Evolutionary conservation across 2,888 invertebrate species (phyloP).

Genomic region (Alitta virens): DNA sequence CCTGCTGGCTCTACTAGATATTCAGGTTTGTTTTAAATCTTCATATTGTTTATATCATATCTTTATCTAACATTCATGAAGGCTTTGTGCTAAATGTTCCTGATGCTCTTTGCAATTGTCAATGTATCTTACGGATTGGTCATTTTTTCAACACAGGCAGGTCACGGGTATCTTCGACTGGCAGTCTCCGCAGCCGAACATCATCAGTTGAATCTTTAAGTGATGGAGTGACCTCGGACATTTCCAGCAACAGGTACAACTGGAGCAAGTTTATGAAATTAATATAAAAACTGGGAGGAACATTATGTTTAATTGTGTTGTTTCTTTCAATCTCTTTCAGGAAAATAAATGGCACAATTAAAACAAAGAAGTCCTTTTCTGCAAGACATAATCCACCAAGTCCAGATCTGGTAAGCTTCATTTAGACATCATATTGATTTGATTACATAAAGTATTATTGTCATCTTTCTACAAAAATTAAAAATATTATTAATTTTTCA

Average conservation of each 20-base stretch:
- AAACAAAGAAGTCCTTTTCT: background rate
- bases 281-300: background rate
- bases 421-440: background rate
- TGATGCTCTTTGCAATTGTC: too few relatives aligned
- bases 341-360: background rate
- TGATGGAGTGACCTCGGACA: conserved; percentile 40
- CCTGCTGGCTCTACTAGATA: conserved; percentile 28
- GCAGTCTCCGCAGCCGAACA: conserved; percentile 33
- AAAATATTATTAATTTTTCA: too few relatives aligned
- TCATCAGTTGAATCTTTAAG: conserved; percentile 29
- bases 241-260: conserved; percentile 12
- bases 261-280: background rate
- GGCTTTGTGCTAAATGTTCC: too few relatives aligned
- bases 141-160: too few relatives aligned
- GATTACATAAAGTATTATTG: background rate
- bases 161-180: conserved; percentile 30
- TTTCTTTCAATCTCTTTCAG: background rate
- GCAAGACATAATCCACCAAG: background rate
- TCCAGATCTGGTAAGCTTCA: background rate
- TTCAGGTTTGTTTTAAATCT: conserved; percentile 1
- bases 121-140: too few relatives aligned
- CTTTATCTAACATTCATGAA: too few relatives aligned
- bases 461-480: too few relatives aligned
- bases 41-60: too few relatives aligned
- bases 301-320: background rate